Base-by-base conservation (phyloP, 1,140 invertebrate genomes). In the Aphelinus atriplicis region DNA sequence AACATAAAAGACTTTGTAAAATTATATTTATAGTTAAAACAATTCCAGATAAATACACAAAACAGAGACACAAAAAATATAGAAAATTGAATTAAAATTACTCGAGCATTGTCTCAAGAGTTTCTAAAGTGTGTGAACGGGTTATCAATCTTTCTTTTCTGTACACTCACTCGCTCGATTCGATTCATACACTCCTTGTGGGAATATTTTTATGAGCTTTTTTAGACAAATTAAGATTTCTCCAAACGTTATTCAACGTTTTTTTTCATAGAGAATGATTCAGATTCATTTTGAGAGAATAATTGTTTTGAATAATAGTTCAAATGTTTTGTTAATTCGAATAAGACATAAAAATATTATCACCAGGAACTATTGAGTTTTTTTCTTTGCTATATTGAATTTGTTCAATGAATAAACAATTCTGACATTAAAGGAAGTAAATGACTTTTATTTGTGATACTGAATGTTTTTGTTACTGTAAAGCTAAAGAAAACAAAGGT, bases 61-160 rank as follows among this genome's bases (percentile, higher is more conserved):
- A 43, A 65, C 42, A 50, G 2, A 42, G 10, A 58, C 47, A 50
- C 45, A 7, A 51, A 3, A 72, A 45, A 58, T 43, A 43, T 9
- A 42, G 43, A 58, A 50, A 9, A 47, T 43, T 10, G 7, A 6
- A 43, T 67, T 67, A 67, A 73, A 73, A 73, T 51, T 46, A 62
- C 56, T 56, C 46, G 10, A 62, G 65, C 1, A 53, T 47, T 65
- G 43, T 61, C 7, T 42, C 3, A 56, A 26, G 67, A 75, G 61
- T 70, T 75, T 65, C 61, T 70, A 68, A 70, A 7, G 62, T 56
- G 42, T 50, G 46, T 7, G 45, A 70, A 53, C 73, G 5, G 57
- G 48, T 7, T 57, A 63, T 75, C n/a, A 10, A 56, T 56, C 65
- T 56, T 9, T 57, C 66, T 51, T 26, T 47, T 57, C 61, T 46